Evolutionary conservation across 2,113 vertebrate genomes (phyloP), one percentile per base, ranked within the genome.

Genomic region (Archocentrus centrarchus): DNA sequence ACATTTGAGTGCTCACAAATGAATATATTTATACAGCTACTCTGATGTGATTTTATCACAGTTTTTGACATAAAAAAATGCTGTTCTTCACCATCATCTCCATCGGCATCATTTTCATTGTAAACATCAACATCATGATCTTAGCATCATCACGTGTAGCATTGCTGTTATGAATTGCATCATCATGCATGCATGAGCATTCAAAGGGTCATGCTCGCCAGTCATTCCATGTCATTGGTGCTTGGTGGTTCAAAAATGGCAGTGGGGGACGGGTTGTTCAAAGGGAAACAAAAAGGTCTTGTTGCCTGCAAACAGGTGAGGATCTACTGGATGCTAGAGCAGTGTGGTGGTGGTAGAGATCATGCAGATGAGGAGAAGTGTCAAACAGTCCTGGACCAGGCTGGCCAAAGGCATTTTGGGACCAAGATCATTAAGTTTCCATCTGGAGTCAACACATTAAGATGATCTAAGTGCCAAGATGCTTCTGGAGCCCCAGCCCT

Each of bases 101-200:
- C 86, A 87, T 84, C 88, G 88, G 24, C 75, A 89, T 82, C 85
- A 83, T 55, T 59, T 44, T 85, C 86, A 87, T 22, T 53, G 55
- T 86, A 84, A 83, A 77, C 59, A 87, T 30, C 58, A 85, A 70
- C 75, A 89, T 86, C 66, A 76, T 79, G 59, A 78, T 82, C 18
- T 73, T 58, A 82, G 85, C 82, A 85, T 91, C 81, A 68, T 89
- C 81, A 80, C 35, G 80, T 80, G 84, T 11, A 82, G 87, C 88
- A 88, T 83, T 86, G 84, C 86, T 81, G 57, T 84, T 88, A 89
- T 89, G 89, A 91, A 83, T 93, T 94, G 91, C 88, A 93, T 88
- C 32, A 55, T 93, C 93, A 96, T 90, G 94, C 96, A 96, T 95
- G 94, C 92, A 94, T 91, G 87, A 92, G 94, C 95, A 96, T 96